These are phyloP conservation scores for Sebastes kiyomatsui DNA, from an alignment of 2,797 vertebrate genomes.

Conservation along the genomic window DNA sequence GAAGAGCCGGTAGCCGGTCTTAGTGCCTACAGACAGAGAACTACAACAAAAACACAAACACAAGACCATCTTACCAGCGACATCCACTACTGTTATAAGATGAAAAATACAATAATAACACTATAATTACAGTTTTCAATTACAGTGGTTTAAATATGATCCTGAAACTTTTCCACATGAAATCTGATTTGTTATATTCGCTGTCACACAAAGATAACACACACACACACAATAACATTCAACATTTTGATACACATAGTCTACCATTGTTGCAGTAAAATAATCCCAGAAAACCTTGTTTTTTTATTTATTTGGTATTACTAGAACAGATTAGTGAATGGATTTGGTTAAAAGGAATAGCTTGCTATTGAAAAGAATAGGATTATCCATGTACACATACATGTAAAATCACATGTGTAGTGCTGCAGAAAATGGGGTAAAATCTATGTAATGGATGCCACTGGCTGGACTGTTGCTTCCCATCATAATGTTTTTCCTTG, in stretches of 20 bases:
- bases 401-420: background rate
- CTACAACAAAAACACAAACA: constrained; percentile 66
- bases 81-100: background rate
- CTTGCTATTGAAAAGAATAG: background rate
- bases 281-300: background rate
- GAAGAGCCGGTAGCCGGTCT: constrained; percentile 91
- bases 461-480: background rate
- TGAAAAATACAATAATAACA: background rate
- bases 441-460: background rate
- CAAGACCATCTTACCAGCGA: background rate
- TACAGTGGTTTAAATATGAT: background rate
- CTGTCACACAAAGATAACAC: background rate
- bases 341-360: background rate
- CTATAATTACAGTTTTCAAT: background rate
- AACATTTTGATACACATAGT: background rate
- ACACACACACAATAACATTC: background rate
- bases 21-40: constrained; percentile 92
- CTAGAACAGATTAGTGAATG: background rate
- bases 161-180: background rate
- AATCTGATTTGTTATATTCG: background rate
- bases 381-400: background rate
- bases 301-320: background rate
- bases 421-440: background rate
- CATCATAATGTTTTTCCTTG: background rate
- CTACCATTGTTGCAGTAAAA: background rate